Evolutionary conservation across 2,797 vertebrate genomes (phyloP).

Genomic region (Helicolenus hilgendorfi): DNA sequence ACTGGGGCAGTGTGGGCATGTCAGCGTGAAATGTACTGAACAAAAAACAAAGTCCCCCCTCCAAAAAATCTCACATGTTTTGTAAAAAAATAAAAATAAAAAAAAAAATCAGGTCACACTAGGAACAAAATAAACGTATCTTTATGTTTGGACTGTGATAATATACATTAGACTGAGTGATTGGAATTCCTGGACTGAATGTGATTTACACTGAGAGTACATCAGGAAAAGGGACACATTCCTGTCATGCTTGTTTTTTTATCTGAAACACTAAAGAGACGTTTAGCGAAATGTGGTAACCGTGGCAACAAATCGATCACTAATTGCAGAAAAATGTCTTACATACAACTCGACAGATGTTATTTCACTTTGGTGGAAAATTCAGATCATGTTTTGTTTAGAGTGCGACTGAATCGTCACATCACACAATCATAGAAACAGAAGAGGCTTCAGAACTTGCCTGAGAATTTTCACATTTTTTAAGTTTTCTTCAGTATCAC

Average conservation of each 20-base stretch:
- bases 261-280: background rate
- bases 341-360: background rate
- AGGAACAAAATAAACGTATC: slow-evolving; percentile 15
- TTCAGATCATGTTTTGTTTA: background rate
- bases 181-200: background rate
- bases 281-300: background rate
- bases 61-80: background rate
- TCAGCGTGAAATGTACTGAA: slow-evolving; percentile 21
- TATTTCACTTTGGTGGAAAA: background rate
- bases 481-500: background rate
- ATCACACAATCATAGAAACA: background rate
- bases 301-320: background rate
- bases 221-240: background rate
- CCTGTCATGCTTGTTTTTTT: background rate
- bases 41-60: background rate
- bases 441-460: background rate
- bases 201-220: background rate
- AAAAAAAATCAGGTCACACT: background rate
- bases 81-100: background rate
- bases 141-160: background rate
- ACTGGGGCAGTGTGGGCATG: background rate
- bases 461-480: background rate
- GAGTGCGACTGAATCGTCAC: background rate
- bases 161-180: background rate
- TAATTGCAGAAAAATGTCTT: too few species aligned